These are phyloP conservation scores for Malurus cyaneus DNA, from an alignment of 2,113 vertebrate species.

Conservation along the genomic window DNA sequence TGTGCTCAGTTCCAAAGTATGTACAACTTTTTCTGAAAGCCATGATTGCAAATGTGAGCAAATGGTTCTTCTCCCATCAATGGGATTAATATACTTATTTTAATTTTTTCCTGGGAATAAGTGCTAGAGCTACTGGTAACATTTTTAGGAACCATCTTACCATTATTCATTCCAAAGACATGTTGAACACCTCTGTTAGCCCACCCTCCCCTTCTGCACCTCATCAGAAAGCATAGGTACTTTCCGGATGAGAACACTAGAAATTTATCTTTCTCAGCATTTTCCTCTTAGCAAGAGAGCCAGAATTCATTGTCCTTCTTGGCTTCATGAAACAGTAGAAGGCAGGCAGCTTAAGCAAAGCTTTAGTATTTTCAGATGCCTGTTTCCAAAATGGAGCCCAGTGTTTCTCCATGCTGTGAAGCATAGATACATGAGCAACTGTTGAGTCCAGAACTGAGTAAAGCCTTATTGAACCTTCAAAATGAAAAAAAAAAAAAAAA, in stretches of 20 bases:
- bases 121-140: neutral
- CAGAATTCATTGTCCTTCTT: neutral
- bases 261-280: neutral
- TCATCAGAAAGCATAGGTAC: neutral
- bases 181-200: neutral
- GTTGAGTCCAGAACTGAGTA: neutral
- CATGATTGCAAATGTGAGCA: neutral
- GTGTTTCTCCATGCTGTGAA: neutral
- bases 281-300: neutral
- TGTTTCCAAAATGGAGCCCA: neutral
- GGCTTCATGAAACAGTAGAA: neutral
- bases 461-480: neutral
- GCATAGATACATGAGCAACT: neutral
- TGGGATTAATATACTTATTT: neutral
- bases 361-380: neutral
- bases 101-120: neutral
- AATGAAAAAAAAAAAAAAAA: neutral
- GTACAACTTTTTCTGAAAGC: neutral
- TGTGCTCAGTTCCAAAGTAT: neutral
- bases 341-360: neutral
- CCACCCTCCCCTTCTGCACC: neutral
- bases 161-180: neutral
- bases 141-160: neutral
- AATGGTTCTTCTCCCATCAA: neutral
- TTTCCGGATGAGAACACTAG: neutral